Conservation (phyloP, 2,797 vertebrate species). For the Salarias fasciatus region DNA sequence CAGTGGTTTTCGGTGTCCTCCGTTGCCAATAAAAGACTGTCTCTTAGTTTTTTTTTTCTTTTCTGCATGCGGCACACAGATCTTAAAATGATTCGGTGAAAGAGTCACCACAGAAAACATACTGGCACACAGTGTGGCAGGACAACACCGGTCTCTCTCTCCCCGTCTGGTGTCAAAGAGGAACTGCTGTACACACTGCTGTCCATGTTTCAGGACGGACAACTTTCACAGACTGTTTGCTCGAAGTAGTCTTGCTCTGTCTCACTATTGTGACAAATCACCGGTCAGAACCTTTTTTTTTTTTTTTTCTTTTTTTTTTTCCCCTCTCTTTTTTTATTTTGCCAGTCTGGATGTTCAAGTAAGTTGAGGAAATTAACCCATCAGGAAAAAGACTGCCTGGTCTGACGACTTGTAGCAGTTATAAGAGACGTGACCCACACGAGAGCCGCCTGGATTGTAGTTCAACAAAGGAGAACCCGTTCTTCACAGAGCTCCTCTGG, state of each 20-base stretch:
- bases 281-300: constrained; percentile 26
- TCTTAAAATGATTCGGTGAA: constrained; percentile 93
- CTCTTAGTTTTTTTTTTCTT: constrained; percentile 85
- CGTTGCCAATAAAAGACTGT: constrained; percentile 81
- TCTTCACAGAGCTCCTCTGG: constrained; percentile 47
- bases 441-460: constrained; percentile 34
- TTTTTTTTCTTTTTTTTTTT: constrained; percentile 42
- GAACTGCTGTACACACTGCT: constrained; percentile 54
- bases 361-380: constrained; percentile 31
- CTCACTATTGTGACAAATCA: constrained; percentile 50
- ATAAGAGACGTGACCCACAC: constrained; percentile 26
- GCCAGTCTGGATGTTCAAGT: constrained; percentile 40
- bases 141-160: constrained; percentile 66
- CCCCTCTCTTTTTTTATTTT: constrained; percentile 51
- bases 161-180: constrained; percentile 64
- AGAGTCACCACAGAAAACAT: constrained; percentile 73
- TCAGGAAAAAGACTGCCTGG: constrained; percentile 10
- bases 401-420: constrained; percentile 32
- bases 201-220: constrained; percentile 47
- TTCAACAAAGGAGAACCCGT: constrained; percentile 25
- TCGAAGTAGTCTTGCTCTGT: constrained; percentile 34
- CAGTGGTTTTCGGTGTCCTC: constrained; percentile 79
- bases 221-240: constrained; percentile 43
- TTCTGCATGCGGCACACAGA: constrained; percentile 76
- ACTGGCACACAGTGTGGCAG: constrained; percentile 91